Conservation (phyloP, 2,888 invertebrate genomes). For the Rhyacophila evoluta region DNA sequence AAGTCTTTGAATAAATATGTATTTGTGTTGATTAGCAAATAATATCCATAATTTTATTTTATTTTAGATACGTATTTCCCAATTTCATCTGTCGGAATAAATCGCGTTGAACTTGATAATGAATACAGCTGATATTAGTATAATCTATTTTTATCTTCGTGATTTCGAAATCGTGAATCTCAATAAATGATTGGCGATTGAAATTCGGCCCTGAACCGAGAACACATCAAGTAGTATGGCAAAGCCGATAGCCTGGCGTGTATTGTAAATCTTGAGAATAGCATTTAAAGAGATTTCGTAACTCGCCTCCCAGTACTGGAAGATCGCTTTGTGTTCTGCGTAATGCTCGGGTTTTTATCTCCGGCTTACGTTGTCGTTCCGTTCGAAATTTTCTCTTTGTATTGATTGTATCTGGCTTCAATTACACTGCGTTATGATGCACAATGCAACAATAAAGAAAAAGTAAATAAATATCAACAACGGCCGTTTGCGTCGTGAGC, state of each 20-base stretch:
- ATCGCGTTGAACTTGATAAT: too few species aligned
- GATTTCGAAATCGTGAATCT: too few species aligned
- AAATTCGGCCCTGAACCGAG: not conserved
- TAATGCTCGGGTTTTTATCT: not conserved
- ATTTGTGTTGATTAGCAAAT: too few species aligned
- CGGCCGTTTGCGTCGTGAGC: not conserved
- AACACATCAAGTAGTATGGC: not conserved
- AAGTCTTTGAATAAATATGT: too few species aligned
- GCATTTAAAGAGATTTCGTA: not conserved
- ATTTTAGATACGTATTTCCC: too few species aligned
- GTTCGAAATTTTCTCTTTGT: conserved; percentile 18
- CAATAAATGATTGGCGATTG: not conserved
- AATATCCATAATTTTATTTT: too few species aligned
- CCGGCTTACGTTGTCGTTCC: not conserved
- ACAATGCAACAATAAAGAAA: conserved; percentile 12
- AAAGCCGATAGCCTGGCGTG: not conserved
- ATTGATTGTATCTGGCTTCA: conserved; percentile 29
- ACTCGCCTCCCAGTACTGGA: not conserved
- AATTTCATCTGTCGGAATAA: too few species aligned
- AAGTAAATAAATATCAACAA: conserved; percentile 1
- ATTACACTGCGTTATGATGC: conserved; percentile 33
- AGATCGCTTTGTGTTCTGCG: not conserved
- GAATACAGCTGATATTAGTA: too few species aligned
- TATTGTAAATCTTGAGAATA: conserved; percentile 2
- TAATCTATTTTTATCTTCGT: too few species aligned